These are phyloP conservation scores for Mesaphorura yosii DNA, from an alignment of 1,140 invertebrate genomes.

Conservation along the genomic window DNA sequence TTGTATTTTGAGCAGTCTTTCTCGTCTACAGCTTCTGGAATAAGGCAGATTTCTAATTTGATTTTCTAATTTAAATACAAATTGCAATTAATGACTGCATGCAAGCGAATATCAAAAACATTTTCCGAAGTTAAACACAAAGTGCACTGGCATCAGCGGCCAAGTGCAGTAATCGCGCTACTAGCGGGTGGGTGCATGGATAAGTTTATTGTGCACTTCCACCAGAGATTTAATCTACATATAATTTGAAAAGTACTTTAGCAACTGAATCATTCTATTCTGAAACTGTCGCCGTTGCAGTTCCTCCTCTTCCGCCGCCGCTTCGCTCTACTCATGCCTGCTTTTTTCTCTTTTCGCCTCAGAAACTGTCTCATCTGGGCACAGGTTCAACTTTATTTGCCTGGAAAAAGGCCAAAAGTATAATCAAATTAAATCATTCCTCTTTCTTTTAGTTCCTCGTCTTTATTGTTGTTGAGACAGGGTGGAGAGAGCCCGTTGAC, in stretches of 20 bases:
- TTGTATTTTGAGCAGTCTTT: not conserved
- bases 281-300: no score
- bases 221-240: slow-evolving; percentile 22
- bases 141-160: no score
- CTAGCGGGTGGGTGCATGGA: no score
- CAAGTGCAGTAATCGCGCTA: no score
- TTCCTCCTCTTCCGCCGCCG: no score
- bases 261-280: slow-evolving; percentile 4
- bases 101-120: not conserved
- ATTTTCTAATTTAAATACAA: not conserved
- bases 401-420: slow-evolving; percentile 28
- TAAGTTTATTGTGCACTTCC: no score
- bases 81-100: not conserved
- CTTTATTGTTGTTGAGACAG: no score
- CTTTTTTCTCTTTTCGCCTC: slow-evolving; percentile 2
- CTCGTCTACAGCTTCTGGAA: not conserved
- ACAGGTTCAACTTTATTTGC: slow-evolving; percentile 28
- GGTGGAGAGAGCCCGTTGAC: no score
- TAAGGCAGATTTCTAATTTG: not conserved
- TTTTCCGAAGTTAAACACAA: no score
- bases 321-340: not conserved
- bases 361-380: slow-evolving; percentile 25
- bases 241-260: slow-evolving; percentile 10
- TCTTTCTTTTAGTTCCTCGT: slow-evolving; percentile 5
- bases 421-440: slow-evolving; percentile 28